Evolutionary conservation across 2,888 invertebrate genomes (phyloP), one percentile per base, ranked within the genome.

Genomic region (Panzeria rudis): DNA sequence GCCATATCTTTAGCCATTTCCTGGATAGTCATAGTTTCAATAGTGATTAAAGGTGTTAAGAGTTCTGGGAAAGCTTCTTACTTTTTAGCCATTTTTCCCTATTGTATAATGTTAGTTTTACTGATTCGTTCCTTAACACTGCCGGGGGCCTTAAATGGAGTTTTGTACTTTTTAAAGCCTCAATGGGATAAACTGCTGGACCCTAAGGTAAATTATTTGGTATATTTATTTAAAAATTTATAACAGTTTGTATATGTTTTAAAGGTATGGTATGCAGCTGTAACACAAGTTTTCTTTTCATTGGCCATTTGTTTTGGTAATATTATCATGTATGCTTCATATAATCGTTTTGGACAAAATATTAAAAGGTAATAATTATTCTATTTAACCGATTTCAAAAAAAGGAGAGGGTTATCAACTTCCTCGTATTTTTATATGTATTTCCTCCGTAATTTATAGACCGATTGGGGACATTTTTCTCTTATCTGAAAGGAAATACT

Each of bases 21-120:
- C 0, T 95, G 95, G 95, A 78, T 92, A 29, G 88, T 93, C 23
- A 93, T 95, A 20, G 93, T 93, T 38, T 88, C 93, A 3, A 93
- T 94, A 59, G 91, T 94, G 56, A 92, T 93, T 9, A 93, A 93
- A 79, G 95, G 95, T 3, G 93, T 95, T 5, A 93, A 93, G 88
- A 94, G 94, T 86, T 93, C 94, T 0, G 95, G 95, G 47, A 95
- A 94, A 89, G 94, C 94, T 0, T 94, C 96, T 2, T 96, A 96
- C 89, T 95, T 96, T 88, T 94, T 96, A 3, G 96, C 96, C 0
- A 91, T 95, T 20, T 95, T 95, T 89, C 95, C 95, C 0, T 95
- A 95, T 88, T 89, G 94, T 54, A 93, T 96, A 61, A 93, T 95
- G 91, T 87, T 94, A 32, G 93, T 94, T 20, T 91, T 95, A 66